Evolutionary conservation across 2,888 invertebrate genomes (phyloP).

Genomic region (Lottia gigantea): DNA sequence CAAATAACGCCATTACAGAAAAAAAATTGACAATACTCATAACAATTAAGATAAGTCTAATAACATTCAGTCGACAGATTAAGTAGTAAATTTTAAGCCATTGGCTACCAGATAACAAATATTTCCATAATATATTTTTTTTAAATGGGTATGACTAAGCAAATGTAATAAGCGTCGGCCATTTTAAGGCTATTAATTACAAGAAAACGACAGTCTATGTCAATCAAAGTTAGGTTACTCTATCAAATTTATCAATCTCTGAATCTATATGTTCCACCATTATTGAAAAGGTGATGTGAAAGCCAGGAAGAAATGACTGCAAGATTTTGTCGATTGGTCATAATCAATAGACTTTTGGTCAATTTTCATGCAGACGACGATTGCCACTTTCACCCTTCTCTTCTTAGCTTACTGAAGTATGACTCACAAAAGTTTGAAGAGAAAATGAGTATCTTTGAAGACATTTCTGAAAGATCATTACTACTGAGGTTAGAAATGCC

Average conservation of each 20-base stretch:
- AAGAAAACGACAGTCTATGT: not conserved
- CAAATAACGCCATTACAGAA: too few relatives aligned
- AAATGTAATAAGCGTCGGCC: too few relatives aligned
- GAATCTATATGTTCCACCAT: conserved; percentile 7
- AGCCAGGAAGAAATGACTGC: not conserved
- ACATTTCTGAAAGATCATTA: not conserved
- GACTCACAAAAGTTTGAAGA: conserved; percentile 4
- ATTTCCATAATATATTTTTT: too few relatives aligned
- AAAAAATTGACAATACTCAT: too few relatives aligned
- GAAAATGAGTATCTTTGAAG: conserved; percentile 7
- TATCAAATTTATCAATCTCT: conserved; percentile 5
- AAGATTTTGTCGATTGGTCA: conserved; percentile 2
- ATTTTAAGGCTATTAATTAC: too few relatives aligned
- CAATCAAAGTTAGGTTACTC: conserved; percentile 4
- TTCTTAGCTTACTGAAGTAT: conserved; percentile 7
- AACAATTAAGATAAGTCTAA: too few relatives aligned
- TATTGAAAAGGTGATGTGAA: conserved; percentile 6
- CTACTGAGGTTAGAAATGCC: not conserved
- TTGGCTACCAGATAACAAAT: too few relatives aligned
- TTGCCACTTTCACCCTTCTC: conserved; percentile 4
- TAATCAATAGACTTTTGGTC: conserved; percentile 6
- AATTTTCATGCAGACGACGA: not conserved
- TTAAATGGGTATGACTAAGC: too few relatives aligned
- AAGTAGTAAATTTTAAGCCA: too few relatives aligned
- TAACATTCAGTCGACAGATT: too few relatives aligned